These are phyloP conservation scores for Lutjanus erythropterus DNA, from an alignment of 2,113 vertebrate genomes.

Conservation along the genomic window DNA sequence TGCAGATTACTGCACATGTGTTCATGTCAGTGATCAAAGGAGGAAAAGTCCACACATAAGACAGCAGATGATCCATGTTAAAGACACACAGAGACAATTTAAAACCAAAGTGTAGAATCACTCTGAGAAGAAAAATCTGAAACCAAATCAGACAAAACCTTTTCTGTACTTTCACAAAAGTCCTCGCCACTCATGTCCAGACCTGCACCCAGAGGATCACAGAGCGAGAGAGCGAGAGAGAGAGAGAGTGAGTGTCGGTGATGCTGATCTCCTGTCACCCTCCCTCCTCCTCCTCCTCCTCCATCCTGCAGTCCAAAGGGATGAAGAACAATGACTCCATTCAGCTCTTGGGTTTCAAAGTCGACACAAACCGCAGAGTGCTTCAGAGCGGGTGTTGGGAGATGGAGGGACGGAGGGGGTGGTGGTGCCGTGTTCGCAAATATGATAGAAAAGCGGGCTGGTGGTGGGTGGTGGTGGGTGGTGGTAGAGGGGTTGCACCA, in stretches of 20 bases:
- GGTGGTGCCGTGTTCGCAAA: slow-evolving; percentile 1
- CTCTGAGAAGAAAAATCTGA: slow-evolving; percentile 13
- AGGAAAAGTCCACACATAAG: slow-evolving; percentile 25
- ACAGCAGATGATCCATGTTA: slow-evolving; percentile 37
- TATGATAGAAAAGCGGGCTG: slow-evolving; percentile 31
- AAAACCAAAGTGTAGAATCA: slow-evolving; percentile 22
- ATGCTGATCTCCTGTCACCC: slow-evolving; percentile 56
- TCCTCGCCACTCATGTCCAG: slow-evolving; percentile 38
- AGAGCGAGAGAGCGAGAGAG: slow-evolving; percentile 1
- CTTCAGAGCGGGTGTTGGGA: slow-evolving; percentile 54
- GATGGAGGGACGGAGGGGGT: slow-evolving; percentile 17
- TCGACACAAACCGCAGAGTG: slow-evolving; percentile 65
- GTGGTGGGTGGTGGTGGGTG: background rate
- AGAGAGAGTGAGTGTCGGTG: slow-evolving; percentile 33
- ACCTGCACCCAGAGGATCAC: slow-evolving; percentile 58
- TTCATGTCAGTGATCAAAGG: slow-evolving; percentile 38
- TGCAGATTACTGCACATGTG: background rate
- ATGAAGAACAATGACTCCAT: slow-evolving; percentile 79
- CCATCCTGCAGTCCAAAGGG: slow-evolving; percentile 48
- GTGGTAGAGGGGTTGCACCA: background rate
- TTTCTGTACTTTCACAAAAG: slow-evolving; percentile 16
- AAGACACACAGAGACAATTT: slow-evolving; percentile 13
- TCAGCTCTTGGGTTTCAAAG: slow-evolving; percentile 82
- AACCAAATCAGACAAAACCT: slow-evolving; percentile 40
- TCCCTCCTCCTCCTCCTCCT: slow-evolving; percentile 9